Conservation (phyloP, 2,888 invertebrate genomes). For the Cerastis leucographa region DNA sequence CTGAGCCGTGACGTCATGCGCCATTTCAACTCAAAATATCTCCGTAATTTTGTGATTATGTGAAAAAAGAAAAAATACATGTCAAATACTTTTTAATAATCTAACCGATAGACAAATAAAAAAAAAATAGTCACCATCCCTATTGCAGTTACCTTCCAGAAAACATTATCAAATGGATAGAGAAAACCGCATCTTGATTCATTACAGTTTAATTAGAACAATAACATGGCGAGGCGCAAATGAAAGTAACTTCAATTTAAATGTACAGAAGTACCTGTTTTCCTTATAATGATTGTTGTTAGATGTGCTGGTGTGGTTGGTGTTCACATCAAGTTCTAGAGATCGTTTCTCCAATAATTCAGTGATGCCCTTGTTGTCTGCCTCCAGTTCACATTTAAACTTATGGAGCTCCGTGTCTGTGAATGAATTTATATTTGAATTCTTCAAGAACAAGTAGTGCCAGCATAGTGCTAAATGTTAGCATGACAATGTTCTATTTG, state of each 20-base stretch:
- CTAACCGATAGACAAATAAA: too few species aligned
- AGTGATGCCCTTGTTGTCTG: constrained; percentile 99
- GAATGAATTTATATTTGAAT: constrained; percentile 12
- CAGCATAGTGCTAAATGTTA: neutral
- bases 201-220: neutral
- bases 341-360: constrained; percentile 98
- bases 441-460: neutral
- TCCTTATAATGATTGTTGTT: constrained; percentile 94
- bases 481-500: neutral
- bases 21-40: too few species aligned
- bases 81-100: too few species aligned
- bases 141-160: neutral
- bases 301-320: constrained; percentile 85
- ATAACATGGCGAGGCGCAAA: neutral
- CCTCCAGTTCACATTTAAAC: constrained; percentile 99
- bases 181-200: neutral
- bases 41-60: too few species aligned
- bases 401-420: constrained; percentile 96
- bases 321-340: constrained; percentile 94
- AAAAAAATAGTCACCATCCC: too few species aligned
- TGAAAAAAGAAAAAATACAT: too few species aligned
- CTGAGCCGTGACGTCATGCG: too few species aligned
- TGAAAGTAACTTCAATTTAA: neutral
- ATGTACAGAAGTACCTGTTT: constrained; percentile 91
- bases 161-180: neutral